These are phyloP conservation scores for Ellobius talpinus DNA, from an alignment of 2,113 vertebrate genomes.

Conservation along the genomic window DNA sequence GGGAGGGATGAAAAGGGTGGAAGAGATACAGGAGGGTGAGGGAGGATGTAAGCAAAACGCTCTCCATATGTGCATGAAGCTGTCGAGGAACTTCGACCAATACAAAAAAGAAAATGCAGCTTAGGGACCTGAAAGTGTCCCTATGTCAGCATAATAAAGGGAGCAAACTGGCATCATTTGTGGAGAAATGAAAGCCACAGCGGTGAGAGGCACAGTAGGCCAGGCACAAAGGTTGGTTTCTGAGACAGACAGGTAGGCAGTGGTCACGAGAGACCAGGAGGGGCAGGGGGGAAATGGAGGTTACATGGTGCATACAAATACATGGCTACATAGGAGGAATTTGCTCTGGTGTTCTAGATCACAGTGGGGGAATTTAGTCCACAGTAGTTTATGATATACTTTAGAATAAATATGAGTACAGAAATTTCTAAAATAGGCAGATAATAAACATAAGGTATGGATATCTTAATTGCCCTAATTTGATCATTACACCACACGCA, in stretches of 20 bases:
- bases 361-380: neutral
- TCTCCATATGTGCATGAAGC: neutral
- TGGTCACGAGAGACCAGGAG: neutral
- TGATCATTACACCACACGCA: neutral
- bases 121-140: neutral
- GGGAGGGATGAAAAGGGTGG: neutral
- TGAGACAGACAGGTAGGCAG: too few species aligned
- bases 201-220: neutral
- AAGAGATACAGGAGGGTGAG: neutral
- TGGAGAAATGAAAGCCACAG: neutral
- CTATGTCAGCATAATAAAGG: neutral
- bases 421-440: neutral
- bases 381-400: neutral
- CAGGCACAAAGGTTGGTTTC: neutral
- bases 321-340: neutral
- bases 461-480: neutral
- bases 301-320: neutral
- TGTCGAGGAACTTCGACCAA: neutral
- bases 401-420: neutral
- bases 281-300: neutral
- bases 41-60: neutral
- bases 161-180: neutral
- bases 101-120: neutral
- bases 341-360: neutral
- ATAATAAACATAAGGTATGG: neutral